A percentile compares a stretch with the other conserved stretches of the same genome.
Evolutionary conservation across 2,113 vertebrate species (phyloP).

Genomic region (Hemichromis elongatus): DNA sequence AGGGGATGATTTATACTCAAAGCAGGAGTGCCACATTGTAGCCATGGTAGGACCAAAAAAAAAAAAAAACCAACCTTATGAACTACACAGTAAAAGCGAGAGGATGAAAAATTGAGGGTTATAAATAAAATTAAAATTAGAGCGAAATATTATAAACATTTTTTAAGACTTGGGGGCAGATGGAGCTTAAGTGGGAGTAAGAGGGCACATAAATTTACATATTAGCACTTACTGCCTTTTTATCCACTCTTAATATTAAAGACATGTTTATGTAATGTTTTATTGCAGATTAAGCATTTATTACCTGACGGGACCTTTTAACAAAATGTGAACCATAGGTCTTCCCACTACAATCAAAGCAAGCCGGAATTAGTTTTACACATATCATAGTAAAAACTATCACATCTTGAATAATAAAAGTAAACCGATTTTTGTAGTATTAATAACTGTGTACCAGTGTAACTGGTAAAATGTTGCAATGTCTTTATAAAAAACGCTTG

Average conservation of each 20-base stretch:
- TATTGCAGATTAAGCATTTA: background rate
- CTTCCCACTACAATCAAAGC: background rate
- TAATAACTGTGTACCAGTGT: background rate
- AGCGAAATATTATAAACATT: slow-evolving; percentile 1
- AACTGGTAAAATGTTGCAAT: background rate
- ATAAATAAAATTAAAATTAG: slow-evolving; percentile 5
- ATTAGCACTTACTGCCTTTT: background rate
- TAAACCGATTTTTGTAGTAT: background rate
- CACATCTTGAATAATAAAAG: background rate
- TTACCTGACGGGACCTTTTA: background rate
- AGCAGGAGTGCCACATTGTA: slow-evolving; percentile 46
- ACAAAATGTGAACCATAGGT: background rate
- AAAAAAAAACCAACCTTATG: slow-evolving; percentile 55
- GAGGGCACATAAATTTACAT: background rate
- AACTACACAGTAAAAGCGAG: slow-evolving; percentile 37
- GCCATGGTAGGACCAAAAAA: background rate
- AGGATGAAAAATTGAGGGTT: background rate
- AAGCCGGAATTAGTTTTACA: background rate
- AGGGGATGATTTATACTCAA: slow-evolving; percentile 57
- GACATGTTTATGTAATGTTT: background rate
- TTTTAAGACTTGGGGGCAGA: background rate
- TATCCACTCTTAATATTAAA: background rate
- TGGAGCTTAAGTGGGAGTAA: background rate
- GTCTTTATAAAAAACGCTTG: background rate
- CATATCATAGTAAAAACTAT: background rate